Conservation (phyloP, 2,888 invertebrate species). For the Tinea pellionella region DNA sequence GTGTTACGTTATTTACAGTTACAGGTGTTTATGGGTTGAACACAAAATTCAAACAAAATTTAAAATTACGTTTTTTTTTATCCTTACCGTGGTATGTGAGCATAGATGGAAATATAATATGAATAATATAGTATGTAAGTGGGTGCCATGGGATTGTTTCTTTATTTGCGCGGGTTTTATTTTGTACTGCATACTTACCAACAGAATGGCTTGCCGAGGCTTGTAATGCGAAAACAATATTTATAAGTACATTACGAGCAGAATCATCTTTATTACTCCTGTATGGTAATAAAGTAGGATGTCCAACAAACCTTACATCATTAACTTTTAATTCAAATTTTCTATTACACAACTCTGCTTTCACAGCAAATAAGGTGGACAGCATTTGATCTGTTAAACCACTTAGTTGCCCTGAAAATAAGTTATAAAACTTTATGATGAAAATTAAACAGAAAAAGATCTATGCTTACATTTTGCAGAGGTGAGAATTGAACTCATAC, state of each 20-base stretch:
- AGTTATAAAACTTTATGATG: background rate
- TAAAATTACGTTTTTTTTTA: too few species aligned
- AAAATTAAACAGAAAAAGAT: background rate
- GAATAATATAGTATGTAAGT: too few species aligned
- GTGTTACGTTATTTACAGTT: too few species aligned
- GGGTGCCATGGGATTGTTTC: too few species aligned
- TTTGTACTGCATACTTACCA: constrained; percentile 46
- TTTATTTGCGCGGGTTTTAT: too few species aligned
- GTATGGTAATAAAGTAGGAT: constrained; percentile 84
- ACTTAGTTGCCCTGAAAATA: constrained; percentile 67
- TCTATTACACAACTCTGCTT: constrained; percentile 87
- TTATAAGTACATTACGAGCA: constrained; percentile 81
- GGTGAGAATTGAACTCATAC: too few species aligned
- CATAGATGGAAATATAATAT: too few species aligned
- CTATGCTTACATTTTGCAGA: too few species aligned
- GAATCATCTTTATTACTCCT: constrained; percentile 74
- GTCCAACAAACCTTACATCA: constrained; percentile 95
- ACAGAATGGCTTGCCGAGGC: constrained; percentile 93
- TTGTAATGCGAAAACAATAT: constrained; percentile 91
- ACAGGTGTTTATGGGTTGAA: too few species aligned
- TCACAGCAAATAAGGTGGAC: constrained; percentile 91
- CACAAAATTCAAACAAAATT: too few species aligned
- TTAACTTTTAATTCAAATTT: constrained; percentile 96
- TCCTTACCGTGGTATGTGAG: too few species aligned
- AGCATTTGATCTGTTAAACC: constrained; percentile 88